Base-by-base conservation (phyloP, 2,113 vertebrate genomes). In the Tachysurus vachellii region DNA sequence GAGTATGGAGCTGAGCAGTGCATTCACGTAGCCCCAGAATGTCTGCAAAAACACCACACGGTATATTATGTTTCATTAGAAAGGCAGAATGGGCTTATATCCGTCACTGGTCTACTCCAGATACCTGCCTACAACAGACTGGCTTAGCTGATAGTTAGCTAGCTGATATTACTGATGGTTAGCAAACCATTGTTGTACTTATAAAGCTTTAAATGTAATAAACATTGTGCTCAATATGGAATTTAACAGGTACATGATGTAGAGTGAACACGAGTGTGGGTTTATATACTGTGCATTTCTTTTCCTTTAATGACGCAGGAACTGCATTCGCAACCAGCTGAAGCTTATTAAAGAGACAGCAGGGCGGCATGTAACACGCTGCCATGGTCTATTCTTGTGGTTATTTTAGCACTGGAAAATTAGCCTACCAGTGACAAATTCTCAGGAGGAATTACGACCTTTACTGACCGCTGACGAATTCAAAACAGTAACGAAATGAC, bases 11-110 rank as follows among this genome's bases (percentile, higher is more conserved):
- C 92, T 96, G 64, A 99, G 91, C 83, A 96, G 83, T 82, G 92
- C 93, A 92, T 95, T 97, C 90, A 97, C 88, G 90, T 95, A 96
- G 92, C 87, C 95, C 98, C 98, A 99, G 92, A 99, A 99, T 66
- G 96, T 93, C 98, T 99, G 87, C 0, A 9, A 47, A 71, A 89
- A 86, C 83, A 28, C 4, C 28, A 64, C 28, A 91, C 3, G 82
- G 28, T 16, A 86, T 26, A 47, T 31, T 14, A 28, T 16, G 11
- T 53, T 77, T 28, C 3, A 28, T 54, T 28, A 77, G n/a, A 54
- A 54, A 28, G 47, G 17, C 47, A 75, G 71, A 19, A 12, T 12
- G 42, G 42, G 21, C 23, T 71, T 71, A 44, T 44, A 42, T 42
- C 71, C 42, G 21, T 47, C 4, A 0, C 5, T 71, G 17, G 8